Evolutionary conservation across 1,140 invertebrate genomes (phyloP).

Genomic region (Bombus confusus): DNA sequence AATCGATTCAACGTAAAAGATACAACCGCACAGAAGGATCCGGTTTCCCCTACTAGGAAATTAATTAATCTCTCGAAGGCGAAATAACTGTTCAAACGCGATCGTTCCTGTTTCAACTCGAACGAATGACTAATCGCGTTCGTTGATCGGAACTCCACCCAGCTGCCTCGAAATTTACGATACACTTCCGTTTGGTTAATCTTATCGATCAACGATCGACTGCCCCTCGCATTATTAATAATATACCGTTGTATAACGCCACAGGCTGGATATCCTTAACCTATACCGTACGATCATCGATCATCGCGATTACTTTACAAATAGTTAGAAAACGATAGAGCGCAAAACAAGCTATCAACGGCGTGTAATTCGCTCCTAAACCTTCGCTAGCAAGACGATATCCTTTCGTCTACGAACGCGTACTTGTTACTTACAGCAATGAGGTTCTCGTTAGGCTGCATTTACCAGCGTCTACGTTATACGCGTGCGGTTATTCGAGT

Average conservation of each 20-base stretch:
- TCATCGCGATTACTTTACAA: background rate
- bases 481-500: background rate
- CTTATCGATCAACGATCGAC: background rate
- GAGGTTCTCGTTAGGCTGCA: background rate
- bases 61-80: background rate
- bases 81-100: background rate
- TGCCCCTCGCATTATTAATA: background rate
- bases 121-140: constrained; percentile 3
- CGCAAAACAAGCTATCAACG: background rate
- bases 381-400: background rate
- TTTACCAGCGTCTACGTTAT: background rate
- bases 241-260: background rate
- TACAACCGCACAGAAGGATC: background rate
- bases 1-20: background rate
- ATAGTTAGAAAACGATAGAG: background rate
- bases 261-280: background rate
- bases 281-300: background rate
- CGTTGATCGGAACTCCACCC: background rate
- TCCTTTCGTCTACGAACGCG: no score
- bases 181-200: constrained; percentile 2
- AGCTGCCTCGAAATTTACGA: background rate
- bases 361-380: background rate
- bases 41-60: background rate
- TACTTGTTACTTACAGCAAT: background rate
- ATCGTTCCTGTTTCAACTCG: background rate